Percentiles rank a stretch among this genome's conserved stretches.
phyloP scores from a whole-genome alignment of 2,888 invertebrate species.

The Sinohyriopsis cumingii region DNA sequence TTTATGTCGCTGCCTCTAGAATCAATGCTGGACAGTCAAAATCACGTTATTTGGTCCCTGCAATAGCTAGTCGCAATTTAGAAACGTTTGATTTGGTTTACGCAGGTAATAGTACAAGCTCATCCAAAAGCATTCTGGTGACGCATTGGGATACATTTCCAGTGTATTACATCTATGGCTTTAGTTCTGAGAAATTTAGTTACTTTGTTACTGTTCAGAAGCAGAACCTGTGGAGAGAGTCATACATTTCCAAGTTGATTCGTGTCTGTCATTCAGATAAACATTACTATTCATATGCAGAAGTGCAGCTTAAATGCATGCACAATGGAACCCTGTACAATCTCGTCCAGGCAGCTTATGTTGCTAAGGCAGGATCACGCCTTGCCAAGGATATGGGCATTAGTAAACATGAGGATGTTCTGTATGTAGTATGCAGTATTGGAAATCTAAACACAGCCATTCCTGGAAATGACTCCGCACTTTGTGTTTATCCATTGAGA shows the following conservation, averaged over 20 bases:
- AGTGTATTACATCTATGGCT: slow-evolving; percentile 96
- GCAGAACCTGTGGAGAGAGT: slow-evolving; percentile 73
- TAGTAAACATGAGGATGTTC: slow-evolving; percentile 89
- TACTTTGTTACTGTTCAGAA: slow-evolving; percentile 97
- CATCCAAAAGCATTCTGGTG: slow-evolving; percentile 80
- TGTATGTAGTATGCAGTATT: slow-evolving; percentile 95
- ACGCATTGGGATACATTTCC: slow-evolving; percentile 92
- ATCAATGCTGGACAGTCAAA: slow-evolving; percentile 50
- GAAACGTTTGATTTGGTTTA: slow-evolving; percentile 92
- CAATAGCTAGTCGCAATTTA: slow-evolving; percentile 91
- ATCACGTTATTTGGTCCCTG: slow-evolving; percentile 82
- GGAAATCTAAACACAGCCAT: slow-evolving; percentile 72
- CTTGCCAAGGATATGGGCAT: slow-evolving; percentile 91
- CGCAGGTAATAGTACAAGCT: slow-evolving; percentile 73
- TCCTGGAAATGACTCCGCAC: slow-evolving; percentile 80
- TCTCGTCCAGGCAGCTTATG: slow-evolving; percentile 93
- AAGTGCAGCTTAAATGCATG: slow-evolving; percentile 95
- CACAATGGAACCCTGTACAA: slow-evolving; percentile 81
- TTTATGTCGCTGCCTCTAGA: slow-evolving; percentile 93
- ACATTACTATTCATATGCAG: slow-evolving; percentile 97
- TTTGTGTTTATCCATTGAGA: slow-evolving; percentile 95
- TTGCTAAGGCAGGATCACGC: slow-evolving; percentile 94
- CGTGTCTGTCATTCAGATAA: slow-evolving; percentile 96
- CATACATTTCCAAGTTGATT: slow-evolving; percentile 91
- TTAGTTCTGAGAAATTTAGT: slow-evolving; percentile 95